A percentile compares a stretch with the other conserved stretches of the same genome.
These are phyloP conservation scores for Eupithecia subfuscata DNA, from an alignment of 2,888 invertebrate species.

Conservation along the genomic window DNA sequence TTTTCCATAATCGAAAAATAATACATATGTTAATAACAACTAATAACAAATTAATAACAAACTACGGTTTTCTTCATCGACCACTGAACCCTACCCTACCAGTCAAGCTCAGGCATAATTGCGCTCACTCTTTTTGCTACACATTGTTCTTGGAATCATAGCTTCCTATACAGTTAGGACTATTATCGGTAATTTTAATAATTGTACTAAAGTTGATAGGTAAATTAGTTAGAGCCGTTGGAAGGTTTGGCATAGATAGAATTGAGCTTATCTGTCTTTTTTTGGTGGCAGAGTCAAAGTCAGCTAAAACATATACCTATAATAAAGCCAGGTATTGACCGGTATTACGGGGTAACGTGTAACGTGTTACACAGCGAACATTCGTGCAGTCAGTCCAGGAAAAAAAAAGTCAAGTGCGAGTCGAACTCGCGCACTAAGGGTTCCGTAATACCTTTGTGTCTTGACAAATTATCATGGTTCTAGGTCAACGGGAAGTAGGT, in stretches of 20 bases:
- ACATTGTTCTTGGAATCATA: slow-evolving; percentile 32
- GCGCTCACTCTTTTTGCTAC: slow-evolving; percentile 29
- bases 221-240: slow-evolving; percentile 23
- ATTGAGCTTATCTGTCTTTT: not conserved
- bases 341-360: no score
- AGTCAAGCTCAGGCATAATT: slow-evolving; percentile 34
- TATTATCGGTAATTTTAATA: slow-evolving; percentile 34
- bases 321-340: no score
- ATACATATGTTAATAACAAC: no score
- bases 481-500: no score
- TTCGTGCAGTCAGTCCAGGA: no score
- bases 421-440: no score
- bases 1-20: no score
- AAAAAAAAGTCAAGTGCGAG: no score
- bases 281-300: not conserved
- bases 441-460: no score
- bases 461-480: no score
- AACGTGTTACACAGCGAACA: no score
- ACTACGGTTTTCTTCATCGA: not conserved
- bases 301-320: not conserved
- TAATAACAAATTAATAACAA: no score
- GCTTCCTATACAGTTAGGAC: slow-evolving; percentile 34
- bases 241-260: not conserved
- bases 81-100: slow-evolving; percentile 25
- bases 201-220: slow-evolving; percentile 33